Percentiles rank a stretch among this genome's conserved stretches.
phyloP scores from a whole-genome alignment of 2,113 vertebrate genomes.

The Salvelinus alpinus region DNA sequence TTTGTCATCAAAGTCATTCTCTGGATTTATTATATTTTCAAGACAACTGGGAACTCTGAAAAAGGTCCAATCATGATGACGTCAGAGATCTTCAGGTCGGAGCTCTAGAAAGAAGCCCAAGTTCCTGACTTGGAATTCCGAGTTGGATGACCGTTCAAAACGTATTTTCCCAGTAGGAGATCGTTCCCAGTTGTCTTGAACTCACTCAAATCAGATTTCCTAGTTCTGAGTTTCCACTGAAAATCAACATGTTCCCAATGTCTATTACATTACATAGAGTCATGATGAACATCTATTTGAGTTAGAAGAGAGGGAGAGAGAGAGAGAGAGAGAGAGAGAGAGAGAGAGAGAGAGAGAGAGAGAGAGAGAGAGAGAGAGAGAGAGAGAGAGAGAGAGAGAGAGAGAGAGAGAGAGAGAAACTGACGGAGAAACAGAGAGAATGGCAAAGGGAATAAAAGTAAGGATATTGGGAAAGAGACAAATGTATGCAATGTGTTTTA shows the following conservation, averaged over 20 bases:
- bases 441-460: constrained; percentile 2
- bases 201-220: too few relatives aligned
- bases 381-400: constrained; percentile 31
- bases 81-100: too few relatives aligned
- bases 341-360: constrained; percentile 26
- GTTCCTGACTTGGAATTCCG: too few relatives aligned
- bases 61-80: too few relatives aligned
- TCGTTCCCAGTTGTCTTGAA: too few relatives aligned
- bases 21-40: too few relatives aligned
- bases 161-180: too few relatives aligned
- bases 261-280: background rate
- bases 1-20: too few relatives aligned
- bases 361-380: constrained; percentile 21
- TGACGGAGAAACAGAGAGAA: constrained; percentile 29
- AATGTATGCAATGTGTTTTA: constrained; percentile 25
- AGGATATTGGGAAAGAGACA: constrained; percentile 10
- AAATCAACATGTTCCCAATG: background rate
- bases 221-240: background rate
- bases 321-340: constrained; percentile 11
- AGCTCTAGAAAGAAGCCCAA: too few relatives aligned
- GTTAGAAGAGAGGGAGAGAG: constrained; percentile 23
- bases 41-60: too few relatives aligned
- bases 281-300: background rate
- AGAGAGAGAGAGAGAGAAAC: constrained; percentile 17
- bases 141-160: too few relatives aligned